These are phyloP conservation scores for Semaprochilodus insignis DNA, from an alignment of 2,797 vertebrate genomes.

Conservation along the genomic window DNA sequence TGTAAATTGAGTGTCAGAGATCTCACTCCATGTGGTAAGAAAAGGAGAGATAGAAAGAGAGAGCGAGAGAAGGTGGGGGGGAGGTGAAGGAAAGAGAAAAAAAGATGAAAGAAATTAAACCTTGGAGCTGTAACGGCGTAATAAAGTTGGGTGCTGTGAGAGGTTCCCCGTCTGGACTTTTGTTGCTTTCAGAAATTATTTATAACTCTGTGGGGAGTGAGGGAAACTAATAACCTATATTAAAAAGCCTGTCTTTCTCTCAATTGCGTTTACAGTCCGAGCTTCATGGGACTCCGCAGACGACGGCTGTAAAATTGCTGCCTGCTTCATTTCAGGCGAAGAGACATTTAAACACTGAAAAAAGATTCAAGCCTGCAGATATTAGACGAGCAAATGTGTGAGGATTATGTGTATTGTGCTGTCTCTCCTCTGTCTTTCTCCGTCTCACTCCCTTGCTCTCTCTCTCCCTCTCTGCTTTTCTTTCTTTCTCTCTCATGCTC, in stretches of 20 bases:
- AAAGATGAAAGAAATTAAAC: slow-evolving; percentile 68
- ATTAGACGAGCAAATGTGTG: slow-evolving; percentile 34
- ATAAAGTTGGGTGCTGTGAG: slow-evolving; percentile 64
- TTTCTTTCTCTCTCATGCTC: too few species aligned
- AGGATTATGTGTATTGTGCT: slow-evolving; percentile 13
- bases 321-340: slow-evolving; percentile 44
- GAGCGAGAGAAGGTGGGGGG: background rate
- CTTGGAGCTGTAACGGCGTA: slow-evolving; percentile 67
- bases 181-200: slow-evolving; percentile 70
- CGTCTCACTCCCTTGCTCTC: background rate
- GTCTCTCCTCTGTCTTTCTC: background rate
- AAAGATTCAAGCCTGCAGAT: background rate
- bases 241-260: slow-evolving; percentile 63
- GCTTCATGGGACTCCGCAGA: slow-evolving; percentile 51
- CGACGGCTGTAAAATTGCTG: slow-evolving; percentile 54
- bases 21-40: slow-evolving; percentile 61
- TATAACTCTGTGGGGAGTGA: slow-evolving; percentile 64
- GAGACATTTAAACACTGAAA: slow-evolving; percentile 42
- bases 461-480: background rate
- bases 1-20: slow-evolving; percentile 68
- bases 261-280: slow-evolving; percentile 54
- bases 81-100: slow-evolving; percentile 15
- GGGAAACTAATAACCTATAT: slow-evolving; percentile 69
- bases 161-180: slow-evolving; percentile 62
- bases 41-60: slow-evolving; percentile 28